Percentiles rank a stretch among this genome's conserved stretches.
phyloP scores from a whole-genome alignment of 2,113 vertebrate species.

The Passer domesticus region DNA sequence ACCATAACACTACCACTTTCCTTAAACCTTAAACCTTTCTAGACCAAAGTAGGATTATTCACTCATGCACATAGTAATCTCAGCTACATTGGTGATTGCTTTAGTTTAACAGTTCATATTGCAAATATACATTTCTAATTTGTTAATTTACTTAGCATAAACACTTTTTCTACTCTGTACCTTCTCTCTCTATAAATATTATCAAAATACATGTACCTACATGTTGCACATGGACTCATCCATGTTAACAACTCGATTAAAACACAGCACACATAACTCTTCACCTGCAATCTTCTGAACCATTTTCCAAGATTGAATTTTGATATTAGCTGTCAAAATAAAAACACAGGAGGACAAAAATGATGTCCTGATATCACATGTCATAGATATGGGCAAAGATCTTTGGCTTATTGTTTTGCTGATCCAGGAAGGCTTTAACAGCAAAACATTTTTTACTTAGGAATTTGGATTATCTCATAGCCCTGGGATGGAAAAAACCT shows the following conservation, averaged over 20 bases:
- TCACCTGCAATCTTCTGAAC: not conserved
- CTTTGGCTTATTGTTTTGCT: not conserved
- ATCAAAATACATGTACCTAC: not conserved
- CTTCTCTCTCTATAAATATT: not conserved
- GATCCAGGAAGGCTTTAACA: not conserved
- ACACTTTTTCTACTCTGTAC: not conserved
- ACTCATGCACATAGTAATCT: accelerated
- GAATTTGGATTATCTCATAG: not conserved
- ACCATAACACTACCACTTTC: not conserved
- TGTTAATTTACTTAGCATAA: not conserved
- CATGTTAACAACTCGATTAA: not conserved
- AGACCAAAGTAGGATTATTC: not conserved
- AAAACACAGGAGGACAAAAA: not conserved
- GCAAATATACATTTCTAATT: not conserved
- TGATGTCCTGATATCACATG: not conserved
- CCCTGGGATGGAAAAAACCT: not conserved
- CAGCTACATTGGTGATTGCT: not conserved
- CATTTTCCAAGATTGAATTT: not conserved
- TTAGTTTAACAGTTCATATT: not conserved
- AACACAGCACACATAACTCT: not conserved
- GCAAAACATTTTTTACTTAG: not conserved
- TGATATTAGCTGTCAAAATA: not conserved
- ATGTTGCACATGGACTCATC: not conserved
- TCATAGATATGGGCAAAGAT: not conserved
- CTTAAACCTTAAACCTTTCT: not conserved